Conservation (phyloP, 1,140 invertebrate species). For the Aphaenogaster floridana region DNA sequence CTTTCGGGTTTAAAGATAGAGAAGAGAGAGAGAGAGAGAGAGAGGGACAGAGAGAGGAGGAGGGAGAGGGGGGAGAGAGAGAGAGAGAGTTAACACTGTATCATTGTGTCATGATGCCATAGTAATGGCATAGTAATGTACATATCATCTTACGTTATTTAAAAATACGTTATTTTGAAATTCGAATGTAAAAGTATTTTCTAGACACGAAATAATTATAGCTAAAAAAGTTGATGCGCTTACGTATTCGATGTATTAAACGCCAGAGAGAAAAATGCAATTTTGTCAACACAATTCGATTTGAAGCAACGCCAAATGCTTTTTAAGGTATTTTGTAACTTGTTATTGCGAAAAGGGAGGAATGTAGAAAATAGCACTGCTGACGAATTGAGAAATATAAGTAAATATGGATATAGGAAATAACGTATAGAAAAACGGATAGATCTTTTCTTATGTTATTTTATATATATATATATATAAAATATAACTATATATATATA, state of each 20-base stretch:
- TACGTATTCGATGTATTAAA: conserved; percentile 21
- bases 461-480: no score
- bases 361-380: not conserved
- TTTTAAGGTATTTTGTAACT: conserved; percentile 29
- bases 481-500: no score
- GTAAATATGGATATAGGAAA: not conserved
- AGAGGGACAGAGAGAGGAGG: not conserved
- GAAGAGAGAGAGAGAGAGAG: no score
- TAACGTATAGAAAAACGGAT: not conserved
- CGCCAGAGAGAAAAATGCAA: not conserved
- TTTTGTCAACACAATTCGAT: conserved; percentile 24
- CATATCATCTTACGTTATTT: not conserved
- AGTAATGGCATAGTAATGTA: not conserved
- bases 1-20: not conserved
- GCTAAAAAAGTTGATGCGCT: conserved; percentile 5
- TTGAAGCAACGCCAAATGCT: conserved; percentile 33
- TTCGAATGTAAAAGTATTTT: conserved; percentile 2
- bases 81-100: not conserved
- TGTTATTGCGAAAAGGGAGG: conserved; percentile 5
- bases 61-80: not conserved
- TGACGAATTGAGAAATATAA: not conserved
- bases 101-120: not conserved
- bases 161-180: conserved; percentile 17
- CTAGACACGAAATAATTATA: not conserved
- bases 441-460: not conserved